Evolutionary conservation across 2,888 invertebrate species (phyloP), one percentile per base, ranked within the genome.

Genomic region (Parnassius mnemosyne): DNA sequence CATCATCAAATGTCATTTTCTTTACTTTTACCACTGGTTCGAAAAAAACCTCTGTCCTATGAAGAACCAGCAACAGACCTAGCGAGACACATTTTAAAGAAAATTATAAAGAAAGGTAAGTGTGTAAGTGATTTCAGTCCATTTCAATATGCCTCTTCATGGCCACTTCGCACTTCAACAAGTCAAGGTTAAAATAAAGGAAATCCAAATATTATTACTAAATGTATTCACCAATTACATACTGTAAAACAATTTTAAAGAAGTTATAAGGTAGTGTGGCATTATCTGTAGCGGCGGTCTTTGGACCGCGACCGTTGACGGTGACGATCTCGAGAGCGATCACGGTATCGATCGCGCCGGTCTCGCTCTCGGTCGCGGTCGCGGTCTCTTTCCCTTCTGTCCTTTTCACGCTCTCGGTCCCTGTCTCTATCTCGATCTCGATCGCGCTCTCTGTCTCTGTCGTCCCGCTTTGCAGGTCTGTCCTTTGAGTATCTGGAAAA

Each of bases 401-500:
- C 72, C 56, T 78, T 68, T 10, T 81, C 83, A 10, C 84, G 74
- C n/a, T 83, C 81, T 2, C 81, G 74, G 2, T 82, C 82, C 25
- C 83, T 73, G 16, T 85, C 85, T 16, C 84, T 74, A 10, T 83
- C 80, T 63, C 84, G 77, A 10, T 83, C 80, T 63, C 84, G 77
- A 3, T 83, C 85, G 3, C 81, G 75, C 2, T 81, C 83, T 44
- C 79, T 74, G 10, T 72, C 80, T 68, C 79, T 85, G 51, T 89
- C 87, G 55, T 91, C 92, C 9, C 89, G 84, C 64, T 87, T 85
- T 42, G 71, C 63, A 1, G 80, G 71, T 75, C 82, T 85, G 63
- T 92, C 89, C 79, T 87, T 89, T 67, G 83, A 69, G 67, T 92
- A 90, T 71, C 93, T 93, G 79, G n/a, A 85, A 84, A 67, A 70